Conservation (phyloP, 2,113 vertebrate species). For the Grammomys surdaster region DNA sequence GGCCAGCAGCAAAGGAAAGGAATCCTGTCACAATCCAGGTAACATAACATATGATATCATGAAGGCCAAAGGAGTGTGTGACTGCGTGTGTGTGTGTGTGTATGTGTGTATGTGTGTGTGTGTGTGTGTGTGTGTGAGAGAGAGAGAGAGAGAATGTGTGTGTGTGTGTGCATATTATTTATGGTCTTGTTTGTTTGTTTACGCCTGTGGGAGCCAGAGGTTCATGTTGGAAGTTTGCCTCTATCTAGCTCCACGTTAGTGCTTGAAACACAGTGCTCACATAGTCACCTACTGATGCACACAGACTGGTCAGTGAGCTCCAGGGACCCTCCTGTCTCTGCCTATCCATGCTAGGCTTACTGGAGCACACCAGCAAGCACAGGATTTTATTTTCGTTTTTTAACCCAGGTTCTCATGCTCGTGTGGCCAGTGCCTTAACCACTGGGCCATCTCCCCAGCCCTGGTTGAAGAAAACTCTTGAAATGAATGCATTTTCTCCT, state of each 20-base stretch:
- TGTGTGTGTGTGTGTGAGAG: not conserved
- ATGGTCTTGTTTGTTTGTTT: not conserved
- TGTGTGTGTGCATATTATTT: no score
- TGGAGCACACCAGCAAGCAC: not conserved
- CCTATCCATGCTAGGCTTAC: not conserved
- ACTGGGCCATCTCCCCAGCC: not conserved
- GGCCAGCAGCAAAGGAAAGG: not conserved
- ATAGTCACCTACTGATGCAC: not conserved
- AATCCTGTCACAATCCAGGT: fast-evolving
- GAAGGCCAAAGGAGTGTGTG: not conserved
- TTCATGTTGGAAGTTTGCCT: not conserved
- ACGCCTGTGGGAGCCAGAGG: not conserved
- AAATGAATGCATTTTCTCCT: not conserved
- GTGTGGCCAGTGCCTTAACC: not conserved
- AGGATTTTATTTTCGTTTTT: not conserved
- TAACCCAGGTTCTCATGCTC: not conserved
- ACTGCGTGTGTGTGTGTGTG: not conserved
- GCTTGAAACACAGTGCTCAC: not conserved
- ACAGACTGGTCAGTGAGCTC: no score
- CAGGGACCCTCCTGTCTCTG: not conserved
- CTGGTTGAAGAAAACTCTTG: not conserved
- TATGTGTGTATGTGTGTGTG: not conserved
- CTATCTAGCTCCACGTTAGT: not conserved
- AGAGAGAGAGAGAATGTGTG: no score
- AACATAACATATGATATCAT: not conserved